phyloP scores from a whole-genome alignment of 2,888 invertebrate species.

The Netelia virgata region DNA sequence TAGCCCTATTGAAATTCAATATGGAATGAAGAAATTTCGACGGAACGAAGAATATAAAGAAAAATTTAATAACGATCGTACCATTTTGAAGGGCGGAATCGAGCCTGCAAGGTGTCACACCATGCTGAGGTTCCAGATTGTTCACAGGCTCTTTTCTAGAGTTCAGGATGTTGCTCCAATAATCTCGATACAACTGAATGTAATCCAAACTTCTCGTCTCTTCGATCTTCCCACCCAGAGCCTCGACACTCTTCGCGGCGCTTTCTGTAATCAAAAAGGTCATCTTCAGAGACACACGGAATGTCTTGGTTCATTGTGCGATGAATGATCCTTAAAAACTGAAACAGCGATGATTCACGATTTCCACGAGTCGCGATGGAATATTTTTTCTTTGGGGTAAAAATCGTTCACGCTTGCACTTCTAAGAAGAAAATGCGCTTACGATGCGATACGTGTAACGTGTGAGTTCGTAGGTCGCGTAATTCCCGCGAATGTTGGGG shows the following conservation, averaged over 20 bases:
- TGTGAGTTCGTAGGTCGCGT: slow-evolving; percentile 12
- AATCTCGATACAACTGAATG: slow-evolving; percentile 61
- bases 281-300: not conserved
- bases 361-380: not conserved
- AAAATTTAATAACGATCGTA: slow-evolving; percentile 59
- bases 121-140: slow-evolving; percentile 75
- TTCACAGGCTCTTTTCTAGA: slow-evolving; percentile 55
- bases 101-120: slow-evolving; percentile 73
- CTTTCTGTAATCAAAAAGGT: slow-evolving; percentile 68
- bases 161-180: slow-evolving; percentile 63
- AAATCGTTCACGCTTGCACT: not conserved
- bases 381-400: not conserved
- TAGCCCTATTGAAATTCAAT: slow-evolving; percentile 75
- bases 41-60: too few species aligned
- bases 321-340: too few species aligned
- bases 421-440: too few species aligned
- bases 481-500: slow-evolving; percentile 37
- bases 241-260: slow-evolving; percentile 60
- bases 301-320: not conserved
- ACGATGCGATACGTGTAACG: not conserved
- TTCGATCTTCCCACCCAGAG: slow-evolving; percentile 58
- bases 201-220: slow-evolving; percentile 54
- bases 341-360: too few species aligned
- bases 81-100: slow-evolving; percentile 78
- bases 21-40: not conserved